Percentiles rank a stretch among this genome's conserved stretches.
Conservation (phyloP, 2,888 invertebrate genomes). For the Antheraea assamensis region DNA sequence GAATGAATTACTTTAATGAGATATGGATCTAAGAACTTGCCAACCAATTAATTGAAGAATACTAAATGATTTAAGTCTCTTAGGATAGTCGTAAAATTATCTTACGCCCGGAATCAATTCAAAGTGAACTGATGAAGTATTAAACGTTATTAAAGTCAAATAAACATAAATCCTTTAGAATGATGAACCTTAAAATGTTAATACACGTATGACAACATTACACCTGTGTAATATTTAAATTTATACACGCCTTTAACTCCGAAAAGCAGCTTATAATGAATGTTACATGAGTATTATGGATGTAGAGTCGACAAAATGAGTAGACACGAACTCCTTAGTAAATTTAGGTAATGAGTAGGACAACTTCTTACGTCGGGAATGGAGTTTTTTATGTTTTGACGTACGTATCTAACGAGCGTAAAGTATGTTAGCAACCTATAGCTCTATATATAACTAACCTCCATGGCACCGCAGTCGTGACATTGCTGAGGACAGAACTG, state of each 20-base stretch:
- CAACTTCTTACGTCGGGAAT: neutral
- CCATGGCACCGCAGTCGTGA: too few relatives aligned
- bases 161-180: neutral
- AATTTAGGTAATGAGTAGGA: slow-evolving; percentile 9
- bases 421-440: too few relatives aligned
- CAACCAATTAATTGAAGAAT: neutral
- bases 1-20: neutral
- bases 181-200: slow-evolving; percentile 13
- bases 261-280: slow-evolving; percentile 52
- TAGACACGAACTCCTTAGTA: slow-evolving; percentile 37
- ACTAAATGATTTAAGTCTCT: neutral
- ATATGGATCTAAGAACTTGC: neutral
- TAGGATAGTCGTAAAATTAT: too few relatives aligned
- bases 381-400: too few relatives aligned
- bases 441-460: too few relatives aligned
- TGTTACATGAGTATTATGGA: slow-evolving; percentile 59
- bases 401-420: too few relatives aligned
- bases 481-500: too few relatives aligned
- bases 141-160: neutral
- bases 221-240: slow-evolving; percentile 44
- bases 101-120: neutral
- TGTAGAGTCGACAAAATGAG: slow-evolving; percentile 49
- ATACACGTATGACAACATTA: slow-evolving; percentile 36
- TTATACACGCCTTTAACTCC: slow-evolving; percentile 35
- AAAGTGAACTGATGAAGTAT: neutral